Evolutionary conservation across 64 coral and sea anemone genomes (phyloP), one percentile per base, ranked within the genome.

Genomic region (Trachythela sp.): DNA sequence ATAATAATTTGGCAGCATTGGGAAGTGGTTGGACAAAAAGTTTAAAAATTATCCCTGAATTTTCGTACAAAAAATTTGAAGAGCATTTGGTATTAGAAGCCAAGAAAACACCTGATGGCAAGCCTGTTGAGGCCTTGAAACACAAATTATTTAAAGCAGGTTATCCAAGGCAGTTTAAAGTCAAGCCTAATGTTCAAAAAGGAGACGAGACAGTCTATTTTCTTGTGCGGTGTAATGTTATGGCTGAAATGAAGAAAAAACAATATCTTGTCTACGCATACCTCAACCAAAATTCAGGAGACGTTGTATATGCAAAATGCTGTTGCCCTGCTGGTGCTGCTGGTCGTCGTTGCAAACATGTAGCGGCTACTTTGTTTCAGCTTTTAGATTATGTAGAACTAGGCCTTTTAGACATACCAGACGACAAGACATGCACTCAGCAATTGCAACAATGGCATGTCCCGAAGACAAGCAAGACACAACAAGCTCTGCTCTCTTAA

Each of bases 321-420:
- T 30, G 35, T 15, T 88, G 86, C 60, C 54, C 34, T 60, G 51
- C 86, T 60, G 86, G 86, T 60, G 86, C 37, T 14, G 41, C 18
- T 52, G 86, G 86, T 31, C 30, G 86, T 31, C 30, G 35, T 17
- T 88, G 86, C n/a, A 88, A 88, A 88, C 86, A 88, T 88, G 86
- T 88, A n/a, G 86, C 86, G 36, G 86, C 86, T 54, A 59, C 54
- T 22, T 70, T 88, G 36, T 88, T 67, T 88, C 54, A 88, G 34
- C 54, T 88, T 13, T 60, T 60, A 17, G 86, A 88, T 56, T 70
- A 88, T 40, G 11, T 45, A 45, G 42, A 45, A 45, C 42, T 45
- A 45, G 42, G 42, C 42, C 42, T 45, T 45, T 45, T 37, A 17
- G n/a, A 36, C 58, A 70, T 86, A 2, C 50, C 54, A 39, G 86